phyloP scores from a whole-genome alignment of 2,888 invertebrate genomes.

The Meiosimyza decipiens region DNA sequence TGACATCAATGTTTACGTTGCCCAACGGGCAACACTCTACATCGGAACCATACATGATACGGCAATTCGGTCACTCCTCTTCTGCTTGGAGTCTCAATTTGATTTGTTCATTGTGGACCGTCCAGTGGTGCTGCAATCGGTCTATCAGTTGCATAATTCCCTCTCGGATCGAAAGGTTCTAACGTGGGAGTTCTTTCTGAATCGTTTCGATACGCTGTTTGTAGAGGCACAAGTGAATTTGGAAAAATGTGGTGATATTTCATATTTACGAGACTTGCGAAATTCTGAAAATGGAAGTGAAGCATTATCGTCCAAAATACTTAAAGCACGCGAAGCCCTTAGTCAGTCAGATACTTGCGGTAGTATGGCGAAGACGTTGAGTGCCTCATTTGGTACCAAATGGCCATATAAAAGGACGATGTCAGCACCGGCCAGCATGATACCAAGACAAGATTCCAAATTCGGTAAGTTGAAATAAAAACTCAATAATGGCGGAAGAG shows the following conservation, averaged over 20 bases:
- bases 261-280: slow-evolving; percentile 82
- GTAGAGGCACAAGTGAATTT: slow-evolving; percentile 95
- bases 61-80: slow-evolving; percentile 86
- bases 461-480: slow-evolving; percentile 67
- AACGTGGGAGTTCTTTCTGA: slow-evolving; percentile 97
- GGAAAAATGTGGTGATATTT: slow-evolving; percentile 85
- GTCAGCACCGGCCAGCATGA: slow-evolving; percentile 90
- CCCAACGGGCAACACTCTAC: slow-evolving; percentile 91
- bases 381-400: slow-evolving; percentile 89
- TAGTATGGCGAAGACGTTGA: slow-evolving; percentile 77
- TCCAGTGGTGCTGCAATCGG: slow-evolving; percentile 94
- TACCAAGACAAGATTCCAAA: slow-evolving; percentile 79
- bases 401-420: slow-evolving; percentile 96
- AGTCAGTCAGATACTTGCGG: slow-evolving; percentile 78
- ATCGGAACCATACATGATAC: slow-evolving; percentile 93
- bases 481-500: background rate
- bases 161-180: slow-evolving; percentile 90
- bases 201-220: slow-evolving; percentile 94
- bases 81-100: slow-evolving; percentile 97
- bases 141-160: slow-evolving; percentile 94
- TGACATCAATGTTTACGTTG: slow-evolving; percentile 94
- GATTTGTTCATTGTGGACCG: slow-evolving; percentile 96
- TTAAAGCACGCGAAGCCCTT: slow-evolving; percentile 89
- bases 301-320: slow-evolving; percentile 84
- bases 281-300: slow-evolving; percentile 91